phyloP scores from a whole-genome alignment of 2,113 vertebrate species.

The Xiphophorus couchianus region DNA sequence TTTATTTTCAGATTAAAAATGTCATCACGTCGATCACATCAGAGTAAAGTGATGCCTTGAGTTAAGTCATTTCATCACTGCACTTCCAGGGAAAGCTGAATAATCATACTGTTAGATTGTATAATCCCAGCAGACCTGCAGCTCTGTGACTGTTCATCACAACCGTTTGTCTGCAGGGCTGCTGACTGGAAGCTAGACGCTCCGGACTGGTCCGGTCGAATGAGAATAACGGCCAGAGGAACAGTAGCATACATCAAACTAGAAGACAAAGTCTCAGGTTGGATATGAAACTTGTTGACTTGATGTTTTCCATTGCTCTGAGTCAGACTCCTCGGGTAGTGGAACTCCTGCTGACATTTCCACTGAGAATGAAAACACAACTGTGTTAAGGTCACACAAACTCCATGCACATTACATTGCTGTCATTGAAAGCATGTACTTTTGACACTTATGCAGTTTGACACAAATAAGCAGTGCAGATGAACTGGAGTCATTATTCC shows the following conservation, averaged over 20 bases:
- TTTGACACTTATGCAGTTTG: background rate
- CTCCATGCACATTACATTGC: background rate
- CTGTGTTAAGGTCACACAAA: background rate
- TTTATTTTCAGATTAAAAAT: no score
- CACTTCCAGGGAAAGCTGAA: no score
- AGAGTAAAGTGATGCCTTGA: no score
- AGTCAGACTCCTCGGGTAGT: background rate
- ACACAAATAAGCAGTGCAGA: background rate
- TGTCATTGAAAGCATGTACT: background rate
- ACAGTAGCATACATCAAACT: constrained; percentile 91
- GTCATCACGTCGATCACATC: no score
- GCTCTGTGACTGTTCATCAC: background rate
- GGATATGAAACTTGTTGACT: background rate
- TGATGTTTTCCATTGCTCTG: background rate
- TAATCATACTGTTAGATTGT: background rate
- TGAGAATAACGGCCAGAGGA: constrained; percentile 92
- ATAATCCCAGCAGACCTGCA: background rate
- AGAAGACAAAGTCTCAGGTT: constrained; percentile 94
- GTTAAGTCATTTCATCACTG: no score
- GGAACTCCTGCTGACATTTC: background rate
- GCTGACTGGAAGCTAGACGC: constrained; percentile 96
- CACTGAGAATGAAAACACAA: background rate
- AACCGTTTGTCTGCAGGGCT: constrained; percentile 78
- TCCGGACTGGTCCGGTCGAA: constrained; percentile 92
- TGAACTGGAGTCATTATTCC: background rate